Conservation (phyloP, 2,113 vertebrate genomes). For the Bubo bubo region DNA sequence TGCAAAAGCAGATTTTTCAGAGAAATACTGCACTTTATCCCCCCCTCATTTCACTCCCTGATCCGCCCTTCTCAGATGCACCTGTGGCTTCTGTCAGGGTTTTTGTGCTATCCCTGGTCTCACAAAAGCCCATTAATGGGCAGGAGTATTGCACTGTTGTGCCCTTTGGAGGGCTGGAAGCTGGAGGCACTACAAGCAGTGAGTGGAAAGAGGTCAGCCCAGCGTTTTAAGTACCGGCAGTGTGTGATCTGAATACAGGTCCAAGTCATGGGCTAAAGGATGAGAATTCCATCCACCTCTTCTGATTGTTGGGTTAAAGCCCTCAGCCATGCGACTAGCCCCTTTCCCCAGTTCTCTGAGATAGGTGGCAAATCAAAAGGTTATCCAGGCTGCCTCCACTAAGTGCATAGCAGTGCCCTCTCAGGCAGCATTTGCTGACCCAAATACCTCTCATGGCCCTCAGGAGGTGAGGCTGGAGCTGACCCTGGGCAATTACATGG, state of each 20-base stretch:
- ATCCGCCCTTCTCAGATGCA: not conserved
- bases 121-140: not conserved
- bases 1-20: not conserved
- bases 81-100: not conserved
- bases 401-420: not conserved
- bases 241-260: not conserved
- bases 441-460: not conserved
- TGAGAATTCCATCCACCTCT: not conserved
- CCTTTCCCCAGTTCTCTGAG: not conserved
- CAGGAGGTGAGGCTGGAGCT: not conserved
- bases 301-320: not conserved
- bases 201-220: not conserved
- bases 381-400: not conserved
- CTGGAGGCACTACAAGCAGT: not conserved
- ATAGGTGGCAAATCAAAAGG: not conserved
- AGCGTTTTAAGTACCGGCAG: not conserved
- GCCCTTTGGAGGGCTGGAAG: not conserved
- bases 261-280: not conserved
- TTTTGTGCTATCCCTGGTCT: not conserved
- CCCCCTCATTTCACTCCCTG: not conserved
- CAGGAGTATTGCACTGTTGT: not conserved
- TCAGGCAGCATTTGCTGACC: not conserved
- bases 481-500: fast-evolving
- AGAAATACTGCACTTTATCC: not conserved
- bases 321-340: not conserved